Conservation (phyloP, 1,140 invertebrate genomes). For the Cotesia chilonis region DNA sequence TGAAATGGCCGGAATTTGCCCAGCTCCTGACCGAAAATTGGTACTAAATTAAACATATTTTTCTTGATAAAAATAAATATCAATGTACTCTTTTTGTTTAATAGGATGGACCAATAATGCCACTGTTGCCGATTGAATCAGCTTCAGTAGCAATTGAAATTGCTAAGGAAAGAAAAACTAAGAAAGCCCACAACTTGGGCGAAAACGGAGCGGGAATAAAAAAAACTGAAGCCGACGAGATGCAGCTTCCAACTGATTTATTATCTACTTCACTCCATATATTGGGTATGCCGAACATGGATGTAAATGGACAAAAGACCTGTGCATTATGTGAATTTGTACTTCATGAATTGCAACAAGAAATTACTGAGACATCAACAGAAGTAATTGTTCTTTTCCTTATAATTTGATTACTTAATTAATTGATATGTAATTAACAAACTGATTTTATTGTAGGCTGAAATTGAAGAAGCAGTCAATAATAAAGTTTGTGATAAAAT, state of each 20-base stretch:
- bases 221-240: slow-evolving; percentile 55
- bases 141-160: slow-evolving; percentile 58
- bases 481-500: slow-evolving; percentile 74
- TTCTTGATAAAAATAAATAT: not conserved
- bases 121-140: slow-evolving; percentile 63
- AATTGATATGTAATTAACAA: slow-evolving; percentile 26
- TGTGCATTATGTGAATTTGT: slow-evolving; percentile 87
- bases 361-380: slow-evolving; percentile 73
- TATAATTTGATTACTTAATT: slow-evolving; percentile 31
- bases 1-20: slow-evolving; percentile 76
- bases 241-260: slow-evolving; percentile 74
- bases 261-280: slow-evolving; percentile 51
- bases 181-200: slow-evolving; percentile 34
- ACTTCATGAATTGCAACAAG: slow-evolving; percentile 80
- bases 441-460: slow-evolving; percentile 60
- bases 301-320: slow-evolving; percentile 59
- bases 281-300: slow-evolving; percentile 40
- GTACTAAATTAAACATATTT: not conserved
- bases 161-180: slow-evolving; percentile 48
- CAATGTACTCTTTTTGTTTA: slow-evolving; percentile 20
- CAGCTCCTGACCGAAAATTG: slow-evolving; percentile 45
- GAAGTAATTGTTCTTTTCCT: slow-evolving; percentile 66
- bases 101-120: slow-evolving; percentile 65
- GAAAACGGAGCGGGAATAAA: slow-evolving; percentile 40
- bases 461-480: slow-evolving; percentile 71